A percentile compares a stretch with the other conserved stretches of the same genome.
These are phyloP conservation scores for Budorcas taxicolor DNA, from an alignment of 2,113 vertebrate genomes.

Conservation along the genomic window DNA sequence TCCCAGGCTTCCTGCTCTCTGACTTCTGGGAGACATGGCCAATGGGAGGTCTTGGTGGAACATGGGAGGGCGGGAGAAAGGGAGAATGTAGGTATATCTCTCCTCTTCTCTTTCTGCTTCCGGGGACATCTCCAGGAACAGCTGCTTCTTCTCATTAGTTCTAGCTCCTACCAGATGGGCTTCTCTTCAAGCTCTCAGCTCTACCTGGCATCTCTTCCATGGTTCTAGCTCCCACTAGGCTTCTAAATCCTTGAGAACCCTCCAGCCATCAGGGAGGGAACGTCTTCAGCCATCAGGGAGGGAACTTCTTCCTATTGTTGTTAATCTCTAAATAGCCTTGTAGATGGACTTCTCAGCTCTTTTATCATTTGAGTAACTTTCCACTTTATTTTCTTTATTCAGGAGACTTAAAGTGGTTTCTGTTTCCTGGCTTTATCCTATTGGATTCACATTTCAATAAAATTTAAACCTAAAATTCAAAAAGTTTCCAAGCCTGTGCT, in stretches of 20 bases:
- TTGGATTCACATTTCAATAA: background rate
- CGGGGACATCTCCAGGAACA: background rate
- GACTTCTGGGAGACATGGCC: background rate
- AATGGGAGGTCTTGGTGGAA: no score
- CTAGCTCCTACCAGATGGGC: background rate
- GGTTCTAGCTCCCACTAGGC: background rate
- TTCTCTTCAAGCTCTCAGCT: background rate
- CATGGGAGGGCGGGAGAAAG: background rate
- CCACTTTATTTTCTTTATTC: background rate
- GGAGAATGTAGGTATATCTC: background rate
- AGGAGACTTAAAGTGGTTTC: background rate
- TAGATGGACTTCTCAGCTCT: background rate
- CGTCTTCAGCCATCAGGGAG: background rate
- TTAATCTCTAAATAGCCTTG: background rate
- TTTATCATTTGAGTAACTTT: background rate
- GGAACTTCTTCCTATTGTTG: background rate
- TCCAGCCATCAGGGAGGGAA: background rate
- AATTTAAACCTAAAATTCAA: slow-evolving; percentile 1
- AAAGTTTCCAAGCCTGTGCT: background rate
- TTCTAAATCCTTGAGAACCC: background rate
- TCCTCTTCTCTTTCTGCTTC: background rate
- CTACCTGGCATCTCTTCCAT: fast-evolving
- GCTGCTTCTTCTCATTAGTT: background rate
- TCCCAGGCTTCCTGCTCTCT: background rate
- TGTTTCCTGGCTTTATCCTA: background rate